Base-by-base conservation (phyloP, 2,888 invertebrate genomes). In the Mythimna pallens region DNA sequence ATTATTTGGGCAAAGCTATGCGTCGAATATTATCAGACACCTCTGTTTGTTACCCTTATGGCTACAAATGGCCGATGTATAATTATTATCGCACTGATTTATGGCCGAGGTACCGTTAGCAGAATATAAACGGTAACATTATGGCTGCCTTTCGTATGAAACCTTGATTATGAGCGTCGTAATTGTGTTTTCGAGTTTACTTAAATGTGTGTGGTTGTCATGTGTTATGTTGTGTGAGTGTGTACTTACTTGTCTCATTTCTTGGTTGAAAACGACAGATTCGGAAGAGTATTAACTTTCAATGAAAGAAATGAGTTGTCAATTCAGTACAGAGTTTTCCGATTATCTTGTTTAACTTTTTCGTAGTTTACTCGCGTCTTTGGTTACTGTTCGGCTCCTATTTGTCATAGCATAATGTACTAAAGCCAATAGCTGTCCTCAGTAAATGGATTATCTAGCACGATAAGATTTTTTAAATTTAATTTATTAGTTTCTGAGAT, bases 1-100 rank as follows among this genome's bases (percentile, higher is more conserved):
- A 84, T 89, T 92, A 93, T 92, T 54, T 54, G 22, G 47, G 59
- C 36, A 36, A 59, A 58, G 68, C 43, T 47, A 72, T 71, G 79
- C 71, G 75, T 78, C 79, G 76, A 87, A 83, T 86, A 85, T 89
- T 92, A 93, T 92, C 92, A 87, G 87, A 83, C 87, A 85, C 86
- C 90, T 86, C 88, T 89, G 90, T 92, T 92, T 90, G 91, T 89
- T 88, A 85, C 90, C 91, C 92, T 92, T 92, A 92, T 89, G 89
- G 91, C 91, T 92, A 91, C 93, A 93, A 94, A 94, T 93, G 92
- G 92, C 89, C 87, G 89, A 88, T 86, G 90, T 94, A 93, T 94
- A 94, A 95, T 95, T 94, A 95, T 94, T 94, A 95, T 94, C 92
- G 91, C 88, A 84, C 90, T 94, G 95, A 96, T 96, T 95, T 95